Evolutionary conservation across 2,797 vertebrate genomes (phyloP), one percentile per base, ranked within the genome.

Genomic region (Pelodytes ibericus): DNA sequence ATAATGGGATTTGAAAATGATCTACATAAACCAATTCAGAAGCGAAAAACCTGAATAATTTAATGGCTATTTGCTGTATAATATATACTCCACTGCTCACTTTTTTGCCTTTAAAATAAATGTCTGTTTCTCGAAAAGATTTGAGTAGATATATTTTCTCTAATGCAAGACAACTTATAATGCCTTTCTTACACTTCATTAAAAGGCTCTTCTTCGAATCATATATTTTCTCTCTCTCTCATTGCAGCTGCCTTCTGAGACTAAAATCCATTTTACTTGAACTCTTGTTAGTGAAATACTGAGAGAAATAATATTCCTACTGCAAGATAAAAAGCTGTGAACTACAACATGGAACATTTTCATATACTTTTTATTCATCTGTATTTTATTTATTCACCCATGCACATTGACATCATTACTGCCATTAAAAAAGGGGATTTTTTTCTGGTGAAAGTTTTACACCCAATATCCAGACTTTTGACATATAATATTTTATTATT

Each of bases 261-360:
- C 84, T 83, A 87, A 77, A 26, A 82, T 71, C 77, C 60, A 66
- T 81, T 56, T 85, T 83, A 86, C 31, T 77, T 77, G 86, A 41
- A 81, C 33, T 61, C 66, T 80, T 85, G 67, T 82, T 80, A 82
- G 75, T 67, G 67, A 84, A 41, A 15, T 84, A 83, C 26, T 70
- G 81, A 86, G 85, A 82, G 75, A 85, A 86, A 85, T 80, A 72
- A 80, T 41, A 85, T 80, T 84, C 84, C 65, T 67, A 47, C 13
- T 83, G 60, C 16, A 69, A 0, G 3, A 29, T 49, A 20, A 66
- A 67, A 74, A 83, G 59, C 74, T 80, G 62, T 77, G 72, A 86
- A 71, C 67, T 84, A 80, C 79, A 82, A 80, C 65, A 84, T 0
- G 27, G 69, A 85, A 77, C 8, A 81, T 70, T 82, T 84, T 78